These are phyloP conservation scores for Limnephilus marmoratus DNA, from an alignment of 2,888 invertebrate genomes.

Conservation along the genomic window DNA sequence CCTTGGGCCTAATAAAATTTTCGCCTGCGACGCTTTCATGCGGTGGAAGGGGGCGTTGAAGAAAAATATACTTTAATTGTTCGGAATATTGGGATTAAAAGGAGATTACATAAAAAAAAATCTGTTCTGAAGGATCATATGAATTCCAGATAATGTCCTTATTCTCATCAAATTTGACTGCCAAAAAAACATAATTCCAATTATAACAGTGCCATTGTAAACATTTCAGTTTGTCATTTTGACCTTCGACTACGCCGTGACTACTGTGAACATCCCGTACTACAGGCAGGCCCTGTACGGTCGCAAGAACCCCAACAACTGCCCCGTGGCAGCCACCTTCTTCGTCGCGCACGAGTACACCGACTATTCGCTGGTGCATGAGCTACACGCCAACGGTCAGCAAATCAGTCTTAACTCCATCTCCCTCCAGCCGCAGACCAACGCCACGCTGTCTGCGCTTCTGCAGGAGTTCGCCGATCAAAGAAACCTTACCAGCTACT, in stretches of 20 bases:
- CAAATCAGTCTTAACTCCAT: slow-evolving; percentile 86
- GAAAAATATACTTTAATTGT: no score
- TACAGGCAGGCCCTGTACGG: slow-evolving; percentile 76
- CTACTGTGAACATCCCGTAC: slow-evolving; percentile 75
- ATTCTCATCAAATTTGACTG: no score
- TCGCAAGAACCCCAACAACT: slow-evolving; percentile 81
- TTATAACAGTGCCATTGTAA: not conserved
- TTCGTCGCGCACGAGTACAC: slow-evolving; percentile 86
- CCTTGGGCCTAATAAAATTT: no score
- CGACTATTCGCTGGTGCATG: slow-evolving; percentile 80
- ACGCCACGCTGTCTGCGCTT: slow-evolving; percentile 75
- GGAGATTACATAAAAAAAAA: no score
- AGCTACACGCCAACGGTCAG: slow-evolving; percentile 78
- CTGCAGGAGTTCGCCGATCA: slow-evolving; percentile 80
- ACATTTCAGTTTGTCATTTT: slow-evolving; percentile 79
- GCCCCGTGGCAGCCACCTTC: slow-evolving; percentile 81
- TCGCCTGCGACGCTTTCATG: no score
- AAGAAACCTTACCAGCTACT: slow-evolving; percentile 73
- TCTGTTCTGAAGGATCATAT: no score
- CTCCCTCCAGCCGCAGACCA: slow-evolving; percentile 76
- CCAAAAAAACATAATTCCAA: no score
- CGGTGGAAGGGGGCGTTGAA: no score
- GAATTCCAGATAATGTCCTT: no score
- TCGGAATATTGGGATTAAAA: no score
- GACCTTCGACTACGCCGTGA: slow-evolving; percentile 83